Evolutionary conservation across 1,140 invertebrate genomes (phyloP).

Genomic region (Drosophila lini): DNA sequence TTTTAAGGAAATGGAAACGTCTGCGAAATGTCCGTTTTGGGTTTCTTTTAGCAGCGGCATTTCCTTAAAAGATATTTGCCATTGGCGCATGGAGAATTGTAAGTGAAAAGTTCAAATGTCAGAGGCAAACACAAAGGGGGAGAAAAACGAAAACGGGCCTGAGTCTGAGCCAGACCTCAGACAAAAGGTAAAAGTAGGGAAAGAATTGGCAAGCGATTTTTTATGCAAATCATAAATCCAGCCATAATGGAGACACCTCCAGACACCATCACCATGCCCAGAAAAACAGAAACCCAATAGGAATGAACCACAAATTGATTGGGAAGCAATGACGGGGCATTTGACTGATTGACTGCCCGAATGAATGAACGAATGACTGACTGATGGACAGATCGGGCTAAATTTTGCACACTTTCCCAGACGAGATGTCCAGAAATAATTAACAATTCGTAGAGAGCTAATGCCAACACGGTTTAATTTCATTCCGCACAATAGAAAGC

Average conservation of each 20-base stretch:
- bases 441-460: slow-evolving; percentile 63
- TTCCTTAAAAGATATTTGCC: slow-evolving; percentile 47
- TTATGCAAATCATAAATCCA: slow-evolving; percentile 81
- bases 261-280: slow-evolving; percentile 1
- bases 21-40: slow-evolving; percentile 40
- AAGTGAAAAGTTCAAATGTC: slow-evolving; percentile 53
- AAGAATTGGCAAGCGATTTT: slow-evolving; percentile 77
- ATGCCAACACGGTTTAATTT: slow-evolving; percentile 81
- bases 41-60: slow-evolving; percentile 29
- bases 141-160: slow-evolving; percentile 43
- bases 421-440: slow-evolving; percentile 61
- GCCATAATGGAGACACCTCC: slow-evolving; percentile 56
- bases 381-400: slow-evolving; percentile 35
- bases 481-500: slow-evolving; percentile 72
- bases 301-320: slow-evolving; percentile 72
- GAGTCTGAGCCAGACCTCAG: slow-evolving; percentile 34
- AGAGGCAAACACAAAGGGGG: slow-evolving; percentile 35
- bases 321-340: slow-evolving; percentile 67
- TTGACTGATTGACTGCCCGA: slow-evolving; percentile 65
- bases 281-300: slow-evolving; percentile 47
- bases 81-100: slow-evolving; percentile 45
- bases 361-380: slow-evolving; percentile 18
- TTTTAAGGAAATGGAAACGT: slow-evolving; percentile 52
- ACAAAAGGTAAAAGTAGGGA: slow-evolving; percentile 80
- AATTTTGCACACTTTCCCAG: slow-evolving; percentile 75